Evolutionary conservation across 2,888 invertebrate species (phyloP).

Genomic region (Scaptomyza reducta): DNA sequence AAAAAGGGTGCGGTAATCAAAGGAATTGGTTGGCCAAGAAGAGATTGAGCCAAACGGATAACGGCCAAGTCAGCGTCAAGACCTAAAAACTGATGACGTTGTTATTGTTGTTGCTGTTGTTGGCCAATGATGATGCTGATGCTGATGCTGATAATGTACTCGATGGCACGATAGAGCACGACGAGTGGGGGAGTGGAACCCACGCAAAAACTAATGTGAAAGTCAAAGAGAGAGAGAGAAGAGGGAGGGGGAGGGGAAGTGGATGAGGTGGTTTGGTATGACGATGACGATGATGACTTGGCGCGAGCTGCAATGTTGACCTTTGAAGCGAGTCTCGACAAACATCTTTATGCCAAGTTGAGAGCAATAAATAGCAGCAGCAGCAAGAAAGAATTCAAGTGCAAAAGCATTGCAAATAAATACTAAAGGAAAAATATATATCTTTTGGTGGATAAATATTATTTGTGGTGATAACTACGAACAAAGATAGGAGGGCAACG

Average conservation of each 20-base stretch:
- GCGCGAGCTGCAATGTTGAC: constrained; percentile 70
- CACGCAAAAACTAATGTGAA: constrained; percentile 74
- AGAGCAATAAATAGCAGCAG: constrained; percentile 72
- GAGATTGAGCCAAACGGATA: constrained; percentile 66
- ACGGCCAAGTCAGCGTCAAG: constrained; percentile 68
- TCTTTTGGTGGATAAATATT: constrained; percentile 63
- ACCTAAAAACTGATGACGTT: constrained; percentile 74
- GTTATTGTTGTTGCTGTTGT: constrained; percentile 43
- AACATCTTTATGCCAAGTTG: constrained; percentile 66
- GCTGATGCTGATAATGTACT: constrained; percentile 59
- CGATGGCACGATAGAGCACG: constrained; percentile 69
- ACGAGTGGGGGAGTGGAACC: constrained; percentile 36
- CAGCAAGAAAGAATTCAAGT: constrained; percentile 52
- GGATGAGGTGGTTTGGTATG: constrained; percentile 5
- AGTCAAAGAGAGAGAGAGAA: constrained; percentile 38
- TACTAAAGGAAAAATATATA: constrained; percentile 37
- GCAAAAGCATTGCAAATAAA: constrained; percentile 73
- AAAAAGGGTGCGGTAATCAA: constrained; percentile 79
- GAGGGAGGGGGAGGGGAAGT: background rate
- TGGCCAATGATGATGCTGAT: constrained; percentile 44
- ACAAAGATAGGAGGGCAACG: background rate
- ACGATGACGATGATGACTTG: constrained; percentile 64
- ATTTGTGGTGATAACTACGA: constrained; percentile 57
- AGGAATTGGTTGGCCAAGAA: constrained; percentile 76
- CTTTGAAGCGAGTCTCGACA: constrained; percentile 64